Percentiles rank a stretch among this genome's conserved stretches.
Evolutionary conservation across 2,797 vertebrate genomes (phyloP).

Genomic region (Anguilla megastoma): DNA sequence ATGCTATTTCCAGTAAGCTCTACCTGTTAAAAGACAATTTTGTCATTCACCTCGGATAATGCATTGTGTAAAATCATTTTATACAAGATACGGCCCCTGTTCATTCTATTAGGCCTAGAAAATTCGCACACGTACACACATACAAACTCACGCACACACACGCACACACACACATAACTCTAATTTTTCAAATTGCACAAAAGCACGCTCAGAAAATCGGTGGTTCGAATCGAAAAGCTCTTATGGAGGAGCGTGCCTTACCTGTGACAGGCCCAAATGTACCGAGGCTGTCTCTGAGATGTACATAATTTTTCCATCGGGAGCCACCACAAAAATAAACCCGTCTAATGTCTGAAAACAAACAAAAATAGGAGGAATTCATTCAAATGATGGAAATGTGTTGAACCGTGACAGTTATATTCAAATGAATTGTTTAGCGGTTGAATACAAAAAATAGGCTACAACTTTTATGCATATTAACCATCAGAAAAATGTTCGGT

Average conservation of each 20-base stretch:
- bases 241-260: slow-evolving; percentile 73
- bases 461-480: neutral
- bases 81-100: neutral
- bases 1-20: slow-evolving; percentile 98
- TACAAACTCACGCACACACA: no score
- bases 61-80: neutral
- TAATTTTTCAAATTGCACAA: neutral
- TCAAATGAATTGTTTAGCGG: neutral
- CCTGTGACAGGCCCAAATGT: slow-evolving; percentile 95
- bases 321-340: slow-evolving; percentile 96
- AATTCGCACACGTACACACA: neutral
- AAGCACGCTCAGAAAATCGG: neutral
- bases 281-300: slow-evolving; percentile 97
- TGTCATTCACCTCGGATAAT: slow-evolving; percentile 42
- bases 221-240: neutral
- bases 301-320: slow-evolving; percentile 99
- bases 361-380: slow-evolving; percentile 21
- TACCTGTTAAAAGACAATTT: slow-evolving; percentile 79
- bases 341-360: slow-evolving; percentile 87
- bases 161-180: neutral
- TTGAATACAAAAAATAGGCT: neutral
- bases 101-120: neutral
- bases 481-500: neutral
- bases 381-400: neutral
- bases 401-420: neutral